Percentiles rank a stretch among this genome's conserved stretches.
Evolutionary conservation across 2,888 invertebrate genomes (phyloP).

Genomic region (Malthinus seriepunctatus): DNA sequence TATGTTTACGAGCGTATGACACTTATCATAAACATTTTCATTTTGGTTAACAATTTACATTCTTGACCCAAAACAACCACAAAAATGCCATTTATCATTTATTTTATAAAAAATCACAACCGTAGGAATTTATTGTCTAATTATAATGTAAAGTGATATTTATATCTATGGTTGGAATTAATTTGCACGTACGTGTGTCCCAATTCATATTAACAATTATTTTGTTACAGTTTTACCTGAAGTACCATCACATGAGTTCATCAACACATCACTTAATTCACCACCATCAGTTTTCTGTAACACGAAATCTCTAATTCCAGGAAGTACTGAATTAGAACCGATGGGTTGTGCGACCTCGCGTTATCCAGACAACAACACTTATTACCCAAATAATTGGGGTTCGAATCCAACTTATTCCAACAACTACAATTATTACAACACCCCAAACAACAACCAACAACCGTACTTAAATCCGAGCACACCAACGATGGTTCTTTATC

Average conservation of each 20-base stretch:
- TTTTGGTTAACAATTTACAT: conserved; percentile 14
- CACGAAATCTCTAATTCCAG: conserved; percentile 33
- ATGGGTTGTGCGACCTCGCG: conserved; percentile 45
- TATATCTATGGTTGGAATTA: conserved; percentile 5
- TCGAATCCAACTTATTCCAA: conserved; percentile 52
- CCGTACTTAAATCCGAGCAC: conserved; percentile 64
- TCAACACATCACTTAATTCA: conserved; percentile 47
- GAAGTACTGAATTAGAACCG: conserved; percentile 44
- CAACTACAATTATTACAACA: conserved; percentile 66
- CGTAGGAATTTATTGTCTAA: conserved; percentile 21
- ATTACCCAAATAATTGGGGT: conserved; percentile 63
- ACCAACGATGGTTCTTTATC: conserved; percentile 74
- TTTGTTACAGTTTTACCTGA: conserved; percentile 49
- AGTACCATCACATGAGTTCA: conserved; percentile 47
- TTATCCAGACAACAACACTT: conserved; percentile 55
- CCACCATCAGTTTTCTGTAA: conserved; percentile 46
- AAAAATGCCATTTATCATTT: conserved; percentile 13
- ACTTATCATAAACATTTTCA: not conserved
- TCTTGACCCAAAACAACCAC: conserved; percentile 11
- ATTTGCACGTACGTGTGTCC: not conserved
- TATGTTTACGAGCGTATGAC: conserved; percentile 42
- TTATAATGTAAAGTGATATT: conserved; percentile 6
- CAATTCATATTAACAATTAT: conserved; percentile 7
- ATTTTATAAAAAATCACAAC: conserved; percentile 15
- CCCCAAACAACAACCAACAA: conserved; percentile 62